Conservation (phyloP, 2,113 vertebrate genomes). For the Triplophysa siluroides region DNA sequence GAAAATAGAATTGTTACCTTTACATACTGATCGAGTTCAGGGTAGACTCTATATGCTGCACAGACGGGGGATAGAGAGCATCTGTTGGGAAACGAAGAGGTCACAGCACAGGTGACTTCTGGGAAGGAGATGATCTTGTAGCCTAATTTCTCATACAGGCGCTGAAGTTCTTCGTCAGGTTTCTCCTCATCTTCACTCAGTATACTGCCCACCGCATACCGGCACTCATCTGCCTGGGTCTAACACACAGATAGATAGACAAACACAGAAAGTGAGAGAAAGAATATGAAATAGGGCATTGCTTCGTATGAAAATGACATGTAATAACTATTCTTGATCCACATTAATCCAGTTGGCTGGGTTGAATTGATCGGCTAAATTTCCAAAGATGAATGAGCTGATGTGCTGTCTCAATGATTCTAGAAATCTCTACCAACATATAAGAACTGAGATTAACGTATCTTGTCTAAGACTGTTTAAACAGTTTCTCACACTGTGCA, state of each 20-base stretch:
- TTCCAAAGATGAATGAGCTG: conserved; percentile 3
- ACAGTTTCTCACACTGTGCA: background rate
- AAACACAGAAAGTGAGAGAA: background rate
- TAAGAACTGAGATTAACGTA: background rate
- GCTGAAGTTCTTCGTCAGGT: conserved; percentile 77
- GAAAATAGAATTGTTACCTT: conserved; percentile 74
- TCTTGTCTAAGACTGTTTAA: background rate
- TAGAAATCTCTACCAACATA: background rate
- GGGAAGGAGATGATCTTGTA: conserved; percentile 91
- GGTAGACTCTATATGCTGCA: conserved; percentile 82
- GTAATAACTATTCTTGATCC: background rate
- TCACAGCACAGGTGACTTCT: conserved; percentile 86
- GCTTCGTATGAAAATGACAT: background rate
- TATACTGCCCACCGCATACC: conserved; percentile 79
- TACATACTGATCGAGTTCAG: conserved; percentile 82
- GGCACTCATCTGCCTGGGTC: conserved; percentile 41
- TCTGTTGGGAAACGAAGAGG: conserved; percentile 82
- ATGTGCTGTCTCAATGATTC: background rate
- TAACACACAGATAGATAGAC: conserved; percentile 8
- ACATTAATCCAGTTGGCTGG: background rate
- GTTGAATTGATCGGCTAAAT: background rate
- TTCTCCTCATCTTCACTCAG: conserved; percentile 83
- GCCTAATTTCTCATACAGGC: conserved; percentile 83
- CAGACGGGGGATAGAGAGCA: conserved; percentile 80
- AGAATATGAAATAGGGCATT: background rate